Evolutionary conservation across 2,797 vertebrate species (phyloP), one percentile per base, ranked within the genome.

Genomic region (Spinibarbus caldwelli): DNA sequence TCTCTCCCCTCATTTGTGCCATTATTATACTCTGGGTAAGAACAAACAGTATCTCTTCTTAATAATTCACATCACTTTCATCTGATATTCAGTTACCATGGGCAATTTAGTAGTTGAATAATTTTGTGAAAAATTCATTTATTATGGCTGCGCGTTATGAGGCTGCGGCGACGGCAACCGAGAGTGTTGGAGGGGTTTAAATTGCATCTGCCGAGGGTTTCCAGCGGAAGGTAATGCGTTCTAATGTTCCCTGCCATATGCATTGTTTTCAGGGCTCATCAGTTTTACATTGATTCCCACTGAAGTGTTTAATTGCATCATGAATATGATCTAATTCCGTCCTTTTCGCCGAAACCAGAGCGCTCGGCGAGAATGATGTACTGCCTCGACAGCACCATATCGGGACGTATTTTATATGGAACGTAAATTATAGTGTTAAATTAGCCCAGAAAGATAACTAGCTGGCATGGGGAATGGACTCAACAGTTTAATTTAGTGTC

Each of bases 291-390:
- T 98, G 97, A 99, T 99, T 99, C 97, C 97, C 97, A 98, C 96
- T 98, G 98, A 99, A 99, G 98, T 99, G 98, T 99, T 99, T 99
- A 99, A 99, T 99, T 99, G 98, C 97, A 98, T 99, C 97, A 98
- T 99, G 98, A 99, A 99, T 98, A 97, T 98, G 97, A 99, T 99
- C 98, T 99, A 99, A 99, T 99, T 99, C 98, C 96, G 97, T 98
- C 98, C 97, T 98, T 98, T 98, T 97, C 96, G 95, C 96, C 96
- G 97, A 95, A 98, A 98, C 97, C 96, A 96, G 96, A 97, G 96
- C 94, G 97, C 97, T 97, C 97, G 96, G 96, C 95, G 96, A 95
- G 86, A 96, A 97, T 98, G 98, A 99, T 99, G 96, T 97, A 97
- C 95, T 92, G 96, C 95, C 93, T 93, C 96, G 96, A 97, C 96